Evolutionary conservation across 2,888 invertebrate genomes (phyloP), one percentile per base, ranked within the genome.

Genomic region (Odontomyia ornata): DNA sequence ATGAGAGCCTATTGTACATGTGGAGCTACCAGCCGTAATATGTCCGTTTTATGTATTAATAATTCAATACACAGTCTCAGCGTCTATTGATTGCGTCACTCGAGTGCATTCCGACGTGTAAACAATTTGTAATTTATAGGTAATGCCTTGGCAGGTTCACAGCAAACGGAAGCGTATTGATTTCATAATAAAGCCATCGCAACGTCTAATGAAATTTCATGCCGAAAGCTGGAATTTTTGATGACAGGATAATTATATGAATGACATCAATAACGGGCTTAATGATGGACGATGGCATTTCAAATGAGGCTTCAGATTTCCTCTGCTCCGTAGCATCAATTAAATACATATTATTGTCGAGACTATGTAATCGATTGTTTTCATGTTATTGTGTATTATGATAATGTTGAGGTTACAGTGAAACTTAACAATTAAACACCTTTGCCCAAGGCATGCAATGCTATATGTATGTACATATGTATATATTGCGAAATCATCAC

Each of bases 1-100:
- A 27, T 27, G 25, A 13, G 5, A 5, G 60, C 9, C 60, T 15
- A 27, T 60, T 60, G 60, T 60, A 52, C 13, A 15, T 13, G n/a
- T 13, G 43, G 43, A 13, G n/a, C n/a, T n/a, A n/a, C n/a, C n/a
- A n/a, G n/a, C n/a, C n/a, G 9, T 36, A 36, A 9, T 56, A 56
- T 56, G 9, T n/a, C 60, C 60, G 25, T 27, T 13, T 13, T 25
- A 18, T 13, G 27, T 25, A 60, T 60, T 60, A 60, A 60, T 60
- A 25, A 60, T 60, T 60, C 60, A 60, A 25, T 60, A 21, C 60
- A 60, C 21, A 60, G 60, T 60, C 60, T 9, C 52, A 9, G n/a
- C 15, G 15, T n/a, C 52, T 4, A 13, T 52, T 18, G 52, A 52
- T 36, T 52, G 7, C 15, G 52, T n/a, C 52, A 52, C 52, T 52